Conservation (phyloP, 2,797 vertebrate genomes). For the Scolopax rusticola region DNA sequence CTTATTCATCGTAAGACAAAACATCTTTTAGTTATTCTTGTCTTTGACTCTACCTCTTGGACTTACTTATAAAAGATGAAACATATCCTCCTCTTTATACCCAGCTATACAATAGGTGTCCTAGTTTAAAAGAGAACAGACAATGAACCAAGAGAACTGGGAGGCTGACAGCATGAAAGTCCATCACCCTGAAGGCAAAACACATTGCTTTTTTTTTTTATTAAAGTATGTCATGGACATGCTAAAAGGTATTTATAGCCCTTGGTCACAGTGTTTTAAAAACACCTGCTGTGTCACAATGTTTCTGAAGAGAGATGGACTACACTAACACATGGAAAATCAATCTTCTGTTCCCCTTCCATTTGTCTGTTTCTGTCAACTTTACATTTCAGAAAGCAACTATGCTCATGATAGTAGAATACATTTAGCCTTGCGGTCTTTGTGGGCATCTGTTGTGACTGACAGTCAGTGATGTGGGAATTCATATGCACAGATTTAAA, state of each 20-base stretch:
- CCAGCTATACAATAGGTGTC: constrained; percentile 43
- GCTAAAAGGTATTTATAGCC: constrained; percentile 56
- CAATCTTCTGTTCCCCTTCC: neutral
- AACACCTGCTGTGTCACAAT: constrained; percentile 55
- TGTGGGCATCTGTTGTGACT: neutral
- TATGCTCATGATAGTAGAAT: neutral
- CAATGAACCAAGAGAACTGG: constrained; percentile 40
- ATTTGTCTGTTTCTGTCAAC: constrained; percentile 24
- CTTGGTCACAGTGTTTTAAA: constrained; percentile 54
- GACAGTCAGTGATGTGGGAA: neutral
- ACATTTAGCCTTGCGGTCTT: neutral
- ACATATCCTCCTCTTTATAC: constrained; percentile 31
- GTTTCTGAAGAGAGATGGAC: constrained; percentile 31
- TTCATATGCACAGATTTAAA: neutral
- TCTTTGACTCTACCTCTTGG: constrained; percentile 63
- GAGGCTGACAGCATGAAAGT: constrained; percentile 51
- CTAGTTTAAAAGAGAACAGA: constrained; percentile 66
- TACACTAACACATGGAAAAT: constrained; percentile 16
- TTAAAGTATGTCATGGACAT: constrained; percentile 58
- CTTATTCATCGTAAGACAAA: constrained; percentile 68
- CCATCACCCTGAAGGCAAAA: constrained; percentile 61
- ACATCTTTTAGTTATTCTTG: constrained; percentile 55
- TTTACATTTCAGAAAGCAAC: neutral
- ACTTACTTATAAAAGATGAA: constrained; percentile 61
- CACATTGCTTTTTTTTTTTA: constrained; percentile 33